These are phyloP conservation scores for Drosophila affinis DNA, from an alignment of 2,888 invertebrate species.

Conservation along the genomic window DNA sequence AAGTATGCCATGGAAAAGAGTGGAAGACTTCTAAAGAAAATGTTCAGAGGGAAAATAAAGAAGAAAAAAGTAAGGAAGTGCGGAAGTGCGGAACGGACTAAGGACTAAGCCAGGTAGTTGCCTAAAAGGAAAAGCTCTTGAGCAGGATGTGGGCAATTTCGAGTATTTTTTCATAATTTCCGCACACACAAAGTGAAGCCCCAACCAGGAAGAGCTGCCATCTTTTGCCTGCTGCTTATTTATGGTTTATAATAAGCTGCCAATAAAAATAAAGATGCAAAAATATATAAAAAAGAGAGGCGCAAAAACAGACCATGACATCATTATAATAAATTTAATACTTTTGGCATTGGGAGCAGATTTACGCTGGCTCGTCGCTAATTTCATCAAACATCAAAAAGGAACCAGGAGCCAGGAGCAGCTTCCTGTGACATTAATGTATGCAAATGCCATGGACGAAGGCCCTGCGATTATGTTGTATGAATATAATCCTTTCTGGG, in stretches of 20 bases:
- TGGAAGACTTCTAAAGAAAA: constrained; percentile 41
- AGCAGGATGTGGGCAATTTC: constrained; percentile 71
- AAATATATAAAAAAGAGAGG: constrained; percentile 33
- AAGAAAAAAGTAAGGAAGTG: constrained; percentile 9
- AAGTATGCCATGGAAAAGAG: constrained; percentile 66
- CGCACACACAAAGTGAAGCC: constrained; percentile 33
- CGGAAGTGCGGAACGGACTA: neutral
- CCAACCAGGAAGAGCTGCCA: constrained; percentile 37
- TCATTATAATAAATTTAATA: constrained; percentile 63
- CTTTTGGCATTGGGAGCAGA: constrained; percentile 38
- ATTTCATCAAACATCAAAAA: constrained; percentile 69
- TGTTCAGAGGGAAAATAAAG: constrained; percentile 17
- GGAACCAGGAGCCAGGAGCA: constrained; percentile 26
- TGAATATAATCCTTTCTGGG: constrained; percentile 67
- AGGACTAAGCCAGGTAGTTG: constrained; percentile 27
- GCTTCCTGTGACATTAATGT: constrained; percentile 59
- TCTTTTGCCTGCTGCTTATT: constrained; percentile 49
- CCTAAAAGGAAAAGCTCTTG: constrained; percentile 26
- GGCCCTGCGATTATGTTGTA: constrained; percentile 71
- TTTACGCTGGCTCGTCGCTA: constrained; percentile 33
- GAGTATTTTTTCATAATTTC: constrained; percentile 73
- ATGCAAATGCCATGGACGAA: constrained; percentile 68
- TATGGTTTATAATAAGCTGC: constrained; percentile 69
- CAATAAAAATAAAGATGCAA: constrained; percentile 45
- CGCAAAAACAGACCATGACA: constrained; percentile 41